Evolutionary conservation across 2,888 invertebrate species (phyloP).

Genomic region (Trichacis sp.): DNA sequence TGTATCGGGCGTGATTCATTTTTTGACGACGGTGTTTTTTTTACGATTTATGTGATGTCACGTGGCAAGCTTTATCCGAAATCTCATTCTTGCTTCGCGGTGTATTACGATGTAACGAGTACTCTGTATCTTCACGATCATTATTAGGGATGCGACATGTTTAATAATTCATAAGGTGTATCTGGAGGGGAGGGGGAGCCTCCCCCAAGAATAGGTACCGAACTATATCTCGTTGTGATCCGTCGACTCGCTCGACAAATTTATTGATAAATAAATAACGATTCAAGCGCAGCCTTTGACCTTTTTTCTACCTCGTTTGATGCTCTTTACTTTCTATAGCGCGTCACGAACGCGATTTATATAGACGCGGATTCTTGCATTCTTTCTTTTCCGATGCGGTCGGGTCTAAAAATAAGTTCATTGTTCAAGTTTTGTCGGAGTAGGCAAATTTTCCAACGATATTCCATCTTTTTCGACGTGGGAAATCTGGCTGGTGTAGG

Average conservation of each 20-base stretch:
- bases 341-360: not conserved
- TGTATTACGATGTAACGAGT: constrained; percentile 20
- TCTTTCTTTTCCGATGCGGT: not conserved
- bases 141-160: constrained; percentile 22
- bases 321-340: not conserved
- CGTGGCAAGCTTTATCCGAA: constrained; percentile 25
- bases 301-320: not conserved
- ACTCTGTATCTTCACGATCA: constrained; percentile 26
- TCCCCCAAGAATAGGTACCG: constrained; percentile 40
- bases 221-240: constrained; percentile 48
- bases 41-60: constrained; percentile 28
- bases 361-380: no score
- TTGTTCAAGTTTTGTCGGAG: not conserved
- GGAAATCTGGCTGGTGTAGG: no score
- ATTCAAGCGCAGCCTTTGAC: constrained; percentile 25
- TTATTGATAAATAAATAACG: constrained; percentile 41
- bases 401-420: not conserved
- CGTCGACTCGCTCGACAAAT: constrained; percentile 42
- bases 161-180: constrained; percentile 28
- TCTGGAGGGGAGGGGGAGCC: no score
- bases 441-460: no score
- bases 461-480: no score
- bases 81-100: constrained; percentile 15
- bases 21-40: constrained; percentile 27
- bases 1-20: no score